phyloP scores from a whole-genome alignment of 2,888 invertebrate species.

The Epinotia bilunana region DNA sequence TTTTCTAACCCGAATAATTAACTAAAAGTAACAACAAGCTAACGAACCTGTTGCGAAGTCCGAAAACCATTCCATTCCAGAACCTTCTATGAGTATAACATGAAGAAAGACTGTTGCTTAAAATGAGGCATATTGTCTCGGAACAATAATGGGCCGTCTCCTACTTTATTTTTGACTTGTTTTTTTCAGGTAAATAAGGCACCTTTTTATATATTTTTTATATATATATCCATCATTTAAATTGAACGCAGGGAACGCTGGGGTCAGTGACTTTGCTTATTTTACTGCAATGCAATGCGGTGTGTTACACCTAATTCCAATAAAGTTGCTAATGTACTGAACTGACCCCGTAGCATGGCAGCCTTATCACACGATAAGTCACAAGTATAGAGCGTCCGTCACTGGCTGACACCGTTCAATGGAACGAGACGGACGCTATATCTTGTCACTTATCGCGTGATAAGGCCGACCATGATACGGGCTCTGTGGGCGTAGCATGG shows the following conservation, averaged over 20 bases:
- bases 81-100: constrained; percentile 42
- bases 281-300: too few species aligned
- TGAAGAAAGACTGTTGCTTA: constrained; percentile 44
- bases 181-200: constrained; percentile 33
- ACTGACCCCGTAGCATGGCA: too few species aligned
- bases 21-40: constrained; percentile 9
- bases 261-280: background rate
- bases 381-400: too few species aligned
- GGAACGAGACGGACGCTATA: too few species aligned
- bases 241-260: constrained; percentile 7
- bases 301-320: too few species aligned
- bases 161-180: constrained; percentile 53
- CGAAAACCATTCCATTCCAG: constrained; percentile 34
- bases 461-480: too few species aligned
- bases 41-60: constrained; percentile 38
- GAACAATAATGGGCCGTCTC: constrained; percentile 58
- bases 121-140: constrained; percentile 62
- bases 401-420: too few species aligned
- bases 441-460: too few species aligned
- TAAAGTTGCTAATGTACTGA: too few species aligned
- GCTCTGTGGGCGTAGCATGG: too few species aligned
- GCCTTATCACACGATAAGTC: too few species aligned
- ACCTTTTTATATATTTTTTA: constrained; percentile 27
- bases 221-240: constrained; percentile 39
- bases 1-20: constrained; percentile 15